A percentile compares a stretch with the other conserved stretches of the same genome.
Conservation (phyloP, 2,888 invertebrate genomes). For the Trachelus tabidus region DNA sequence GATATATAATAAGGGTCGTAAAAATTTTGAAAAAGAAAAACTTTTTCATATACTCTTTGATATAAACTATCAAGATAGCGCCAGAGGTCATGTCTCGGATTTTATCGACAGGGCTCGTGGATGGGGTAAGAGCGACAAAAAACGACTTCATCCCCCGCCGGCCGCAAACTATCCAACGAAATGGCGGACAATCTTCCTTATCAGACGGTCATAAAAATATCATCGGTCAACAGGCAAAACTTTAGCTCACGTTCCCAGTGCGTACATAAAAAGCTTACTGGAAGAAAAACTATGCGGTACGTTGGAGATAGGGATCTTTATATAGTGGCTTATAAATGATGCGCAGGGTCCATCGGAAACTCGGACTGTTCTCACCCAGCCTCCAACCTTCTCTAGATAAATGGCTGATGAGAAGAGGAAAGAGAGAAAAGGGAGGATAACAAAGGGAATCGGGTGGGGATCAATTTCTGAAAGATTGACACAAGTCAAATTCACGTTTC, state of each 20-base stretch:
- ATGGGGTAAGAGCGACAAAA: conserved; percentile 3
- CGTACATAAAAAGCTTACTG: not conserved
- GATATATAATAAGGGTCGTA: not conserved
- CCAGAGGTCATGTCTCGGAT: not conserved
- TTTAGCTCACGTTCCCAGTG: conserved; percentile 11
- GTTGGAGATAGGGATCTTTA: conserved; percentile 38
- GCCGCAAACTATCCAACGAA: not conserved
- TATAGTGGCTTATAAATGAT: conserved; percentile 43
- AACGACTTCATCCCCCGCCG: not conserved
- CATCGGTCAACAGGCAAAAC: conserved; percentile 34
- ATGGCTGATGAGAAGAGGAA: conserved; percentile 16
- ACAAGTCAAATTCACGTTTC: not conserved
- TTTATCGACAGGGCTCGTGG: conserved; percentile 7
- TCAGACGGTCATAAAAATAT: conserved; percentile 41
- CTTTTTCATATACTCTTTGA: not conserved
- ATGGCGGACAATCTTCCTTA: conserved; percentile 33
- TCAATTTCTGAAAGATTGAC: not conserved
- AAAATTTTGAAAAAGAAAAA: not conserved
- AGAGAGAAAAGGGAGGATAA: not conserved
- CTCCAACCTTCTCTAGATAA: conserved; percentile 18
- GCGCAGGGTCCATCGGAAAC: conserved; percentile 23
- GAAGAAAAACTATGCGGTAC: conserved; percentile 33
- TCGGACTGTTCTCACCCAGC: not conserved
- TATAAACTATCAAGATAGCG: not conserved
- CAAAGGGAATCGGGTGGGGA: not conserved